These are phyloP conservation scores for Trypoxylon attenuatum DNA, from an alignment of 2,888 invertebrate species.

Conservation along the genomic window DNA sequence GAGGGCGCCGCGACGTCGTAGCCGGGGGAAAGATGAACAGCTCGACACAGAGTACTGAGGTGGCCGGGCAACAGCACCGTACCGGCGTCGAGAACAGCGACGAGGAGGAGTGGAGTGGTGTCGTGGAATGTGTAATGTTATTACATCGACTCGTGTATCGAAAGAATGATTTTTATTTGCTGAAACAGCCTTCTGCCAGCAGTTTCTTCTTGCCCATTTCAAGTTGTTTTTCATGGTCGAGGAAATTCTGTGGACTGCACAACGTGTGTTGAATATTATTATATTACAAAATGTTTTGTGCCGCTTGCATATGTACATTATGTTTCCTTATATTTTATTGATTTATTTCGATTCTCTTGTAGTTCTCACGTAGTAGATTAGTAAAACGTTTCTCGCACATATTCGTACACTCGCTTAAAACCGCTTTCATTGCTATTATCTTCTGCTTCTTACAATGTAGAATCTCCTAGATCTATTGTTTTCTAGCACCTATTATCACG, in stretches of 20 bases:
- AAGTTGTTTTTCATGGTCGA: slow-evolving; percentile 47
- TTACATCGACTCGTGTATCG: slow-evolving; percentile 48
- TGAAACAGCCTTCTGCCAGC: slow-evolving; percentile 47
- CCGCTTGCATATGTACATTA: slow-evolving; percentile 3
- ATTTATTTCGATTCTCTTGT: background rate
- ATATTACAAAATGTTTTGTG: slow-evolving; percentile 26
- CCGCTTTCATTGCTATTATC: background rate
- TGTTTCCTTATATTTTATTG: slow-evolving; percentile 7
- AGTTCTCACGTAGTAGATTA: background rate
- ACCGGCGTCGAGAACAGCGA: slow-evolving; percentile 69
- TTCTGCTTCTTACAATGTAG: background rate
- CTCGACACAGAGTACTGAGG: slow-evolving; percentile 65
- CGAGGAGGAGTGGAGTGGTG: slow-evolving; percentile 73
- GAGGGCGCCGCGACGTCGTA: background rate
- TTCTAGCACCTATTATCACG: background rate
- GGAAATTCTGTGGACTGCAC: slow-evolving; percentile 47
- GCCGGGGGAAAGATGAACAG: slow-evolving; percentile 61
- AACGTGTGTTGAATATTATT: slow-evolving; percentile 39
- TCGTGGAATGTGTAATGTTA: slow-evolving; percentile 71
- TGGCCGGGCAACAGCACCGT: slow-evolving; percentile 52
- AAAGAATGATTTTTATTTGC: slow-evolving; percentile 49
- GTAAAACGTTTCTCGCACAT: background rate
- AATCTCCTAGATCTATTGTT: background rate
- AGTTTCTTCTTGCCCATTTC: slow-evolving; percentile 48
- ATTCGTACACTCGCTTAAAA: background rate